phyloP scores from a whole-genome alignment of 2,797 vertebrate species.

The Parauchenoglanis ngamensis region DNA sequence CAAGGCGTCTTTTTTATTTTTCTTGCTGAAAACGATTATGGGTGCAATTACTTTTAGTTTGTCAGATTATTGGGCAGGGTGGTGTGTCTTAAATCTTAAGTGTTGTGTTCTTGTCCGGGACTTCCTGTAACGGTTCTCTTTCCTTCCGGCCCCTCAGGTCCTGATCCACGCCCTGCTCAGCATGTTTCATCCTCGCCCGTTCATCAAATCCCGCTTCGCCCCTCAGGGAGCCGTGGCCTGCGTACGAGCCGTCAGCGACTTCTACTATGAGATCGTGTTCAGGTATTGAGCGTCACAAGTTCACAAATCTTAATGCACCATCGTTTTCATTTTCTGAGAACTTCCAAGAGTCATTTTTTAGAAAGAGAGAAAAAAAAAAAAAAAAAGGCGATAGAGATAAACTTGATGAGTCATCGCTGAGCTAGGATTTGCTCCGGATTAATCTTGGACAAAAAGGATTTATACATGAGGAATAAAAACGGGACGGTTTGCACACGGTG shows the following conservation, averaged over 20 bases:
- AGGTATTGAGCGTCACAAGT: constrained; percentile 69
- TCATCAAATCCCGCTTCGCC: constrained; percentile 91
- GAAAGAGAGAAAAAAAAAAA: no score
- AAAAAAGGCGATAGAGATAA: no score
- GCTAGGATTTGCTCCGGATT: neutral
- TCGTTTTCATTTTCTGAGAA: neutral
- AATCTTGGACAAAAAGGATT: no score
- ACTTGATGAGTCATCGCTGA: neutral
- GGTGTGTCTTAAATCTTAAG: no score
- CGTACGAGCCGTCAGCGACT: constrained; percentile 85
- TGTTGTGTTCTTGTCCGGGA: neutral
- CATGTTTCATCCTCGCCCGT: constrained; percentile 94
- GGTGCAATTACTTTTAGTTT: neutral
- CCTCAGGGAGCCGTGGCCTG: constrained; percentile 93
- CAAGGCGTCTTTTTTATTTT: neutral
- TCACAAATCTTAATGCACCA: no score
- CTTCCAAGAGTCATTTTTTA: neutral
- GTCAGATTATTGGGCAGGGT: neutral
- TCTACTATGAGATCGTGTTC: constrained; percentile 90
- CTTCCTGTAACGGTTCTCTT: neutral
- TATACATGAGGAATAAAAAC: no score
- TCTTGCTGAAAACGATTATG: neutral
- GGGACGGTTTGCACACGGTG: no score
- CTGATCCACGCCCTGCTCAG: constrained; percentile 89
- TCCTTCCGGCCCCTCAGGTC: constrained; percentile 69